These are phyloP conservation scores for Theristus sp. DNA, from an alignment of 2,888 invertebrate species.

Conservation along the genomic window DNA sequence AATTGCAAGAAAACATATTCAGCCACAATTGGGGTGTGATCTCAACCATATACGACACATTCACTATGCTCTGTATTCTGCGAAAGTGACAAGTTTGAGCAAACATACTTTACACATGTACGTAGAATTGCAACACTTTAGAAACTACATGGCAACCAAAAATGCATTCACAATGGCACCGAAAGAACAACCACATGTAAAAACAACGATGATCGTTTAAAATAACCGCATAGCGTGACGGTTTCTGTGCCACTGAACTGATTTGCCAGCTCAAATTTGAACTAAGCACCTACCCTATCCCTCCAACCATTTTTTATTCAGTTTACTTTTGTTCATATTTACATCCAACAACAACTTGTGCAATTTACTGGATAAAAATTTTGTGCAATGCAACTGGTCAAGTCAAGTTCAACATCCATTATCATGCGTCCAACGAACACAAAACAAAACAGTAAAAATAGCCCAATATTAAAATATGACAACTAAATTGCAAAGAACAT, in stretches of 20 bases:
- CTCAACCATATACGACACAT: too few species aligned
- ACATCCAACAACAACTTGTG: background rate
- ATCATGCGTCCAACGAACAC: background rate
- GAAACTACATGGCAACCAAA: background rate
- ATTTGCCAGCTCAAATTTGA: too few species aligned
- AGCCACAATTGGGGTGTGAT: too few species aligned
- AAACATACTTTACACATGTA: background rate
- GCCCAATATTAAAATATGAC: background rate
- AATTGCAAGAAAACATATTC: too few species aligned
- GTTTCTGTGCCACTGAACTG: too few species aligned
- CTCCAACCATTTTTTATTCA: too few species aligned
- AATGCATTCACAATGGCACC: background rate
- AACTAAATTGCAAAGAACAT: background rate
- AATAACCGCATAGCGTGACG: too few species aligned
- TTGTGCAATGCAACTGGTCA: background rate
- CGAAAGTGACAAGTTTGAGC: too few species aligned
- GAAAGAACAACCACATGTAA: background rate
- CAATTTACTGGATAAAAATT: background rate
- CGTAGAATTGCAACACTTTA: background rate
- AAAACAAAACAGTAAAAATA: background rate
- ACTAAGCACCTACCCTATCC: too few species aligned
- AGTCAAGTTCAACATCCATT: background rate
- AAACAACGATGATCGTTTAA: too few species aligned
- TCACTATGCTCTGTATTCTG: too few species aligned
- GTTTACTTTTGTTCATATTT: too few species aligned